Base-by-base conservation (phyloP, 2,888 invertebrate genomes). In the Lacanobia wlatinum region DNA sequence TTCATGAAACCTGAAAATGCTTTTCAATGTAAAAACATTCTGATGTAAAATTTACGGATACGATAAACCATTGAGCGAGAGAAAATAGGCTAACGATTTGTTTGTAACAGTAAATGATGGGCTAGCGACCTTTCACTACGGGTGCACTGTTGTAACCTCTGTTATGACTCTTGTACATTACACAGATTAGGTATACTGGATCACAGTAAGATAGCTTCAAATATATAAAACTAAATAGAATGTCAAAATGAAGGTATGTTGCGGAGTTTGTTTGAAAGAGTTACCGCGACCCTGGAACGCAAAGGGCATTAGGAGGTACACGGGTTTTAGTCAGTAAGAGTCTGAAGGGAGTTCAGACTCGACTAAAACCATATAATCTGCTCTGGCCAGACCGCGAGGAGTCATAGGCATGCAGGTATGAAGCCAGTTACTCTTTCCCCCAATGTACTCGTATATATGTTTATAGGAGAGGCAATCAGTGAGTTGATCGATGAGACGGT, bases 121-220 rank as follows among this genome's bases (percentile, higher is more conserved):
- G 21, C 46, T 18, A 56, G 53, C 58, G 52, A 55, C 63, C 80
- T 80, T 77, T 77, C 80, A 80, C 80, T 61, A 14, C 61, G 28
- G 56, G 50, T 21, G 70, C 63, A 34, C 62, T 70, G 71, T 64
- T 72, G 58, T 64, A 67, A 83, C 73, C 73, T 61, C 79, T 66
- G 46, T 67, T 53, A 61, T 34, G 48, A 74, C 40, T 73, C 52
- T 61, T 74, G 34, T 34, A 64, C 16, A 48, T 48, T 65, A 53
- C 66, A 67, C 28, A 76, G 28, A 73, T 55, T 40, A n/a, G n/a
- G n/a, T n/a, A 76, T 38, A 28, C 38, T 38, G 46, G 21, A 23
- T 12, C n/a, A 58, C 21, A 43, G 16, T n/a, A n/a, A 56, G 34
- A 56, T 34, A n/a, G 18, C 4, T 56, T n/a, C 34, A 34, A 18